Evolutionary conservation across 2,113 vertebrate genomes (phyloP).

Genomic region (Taxidea taxus): DNA sequence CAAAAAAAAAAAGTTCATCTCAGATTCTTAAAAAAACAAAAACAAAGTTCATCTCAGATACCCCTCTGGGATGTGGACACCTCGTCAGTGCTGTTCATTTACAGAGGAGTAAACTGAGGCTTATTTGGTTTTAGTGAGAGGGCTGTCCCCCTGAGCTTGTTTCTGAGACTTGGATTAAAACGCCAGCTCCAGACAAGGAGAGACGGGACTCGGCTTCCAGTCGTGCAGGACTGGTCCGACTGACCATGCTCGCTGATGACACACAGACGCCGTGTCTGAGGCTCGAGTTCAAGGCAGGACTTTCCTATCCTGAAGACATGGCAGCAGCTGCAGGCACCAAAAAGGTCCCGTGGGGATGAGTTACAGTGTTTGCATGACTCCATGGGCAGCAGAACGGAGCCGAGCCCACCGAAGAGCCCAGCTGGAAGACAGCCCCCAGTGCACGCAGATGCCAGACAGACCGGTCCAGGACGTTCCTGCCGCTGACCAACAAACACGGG

Average conservation of each 20-base stretch:
- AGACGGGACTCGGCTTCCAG: too few species aligned
- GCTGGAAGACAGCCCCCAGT: background rate
- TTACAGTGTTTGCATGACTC: rapidly evolving
- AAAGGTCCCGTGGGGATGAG: background rate
- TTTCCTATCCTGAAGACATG: background rate
- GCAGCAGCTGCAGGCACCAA: rapidly evolving
- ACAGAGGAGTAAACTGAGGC: background rate
- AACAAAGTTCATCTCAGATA: background rate
- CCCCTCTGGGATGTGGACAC: rapidly evolving
- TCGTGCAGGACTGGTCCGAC: rapidly evolving
- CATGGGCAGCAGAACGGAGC: background rate
- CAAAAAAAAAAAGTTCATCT: background rate
- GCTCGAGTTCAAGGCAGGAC: background rate
- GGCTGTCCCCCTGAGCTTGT: background rate
- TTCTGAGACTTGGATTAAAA: background rate
- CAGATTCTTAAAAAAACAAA: background rate
- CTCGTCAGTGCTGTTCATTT: background rate
- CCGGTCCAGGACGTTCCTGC: rapidly evolving
- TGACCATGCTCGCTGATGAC: background rate
- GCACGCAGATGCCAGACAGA: rapidly evolving
- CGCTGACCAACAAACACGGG: background rate
- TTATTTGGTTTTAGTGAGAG: background rate
- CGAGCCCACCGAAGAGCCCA: rapidly evolving
- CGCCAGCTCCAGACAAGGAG: background rate
- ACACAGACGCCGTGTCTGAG: rapidly evolving